Percentiles rank a stretch among this genome's conserved stretches.
phyloP scores from a whole-genome alignment of 2,888 invertebrate species.

The Sicus ferrugineus region DNA sequence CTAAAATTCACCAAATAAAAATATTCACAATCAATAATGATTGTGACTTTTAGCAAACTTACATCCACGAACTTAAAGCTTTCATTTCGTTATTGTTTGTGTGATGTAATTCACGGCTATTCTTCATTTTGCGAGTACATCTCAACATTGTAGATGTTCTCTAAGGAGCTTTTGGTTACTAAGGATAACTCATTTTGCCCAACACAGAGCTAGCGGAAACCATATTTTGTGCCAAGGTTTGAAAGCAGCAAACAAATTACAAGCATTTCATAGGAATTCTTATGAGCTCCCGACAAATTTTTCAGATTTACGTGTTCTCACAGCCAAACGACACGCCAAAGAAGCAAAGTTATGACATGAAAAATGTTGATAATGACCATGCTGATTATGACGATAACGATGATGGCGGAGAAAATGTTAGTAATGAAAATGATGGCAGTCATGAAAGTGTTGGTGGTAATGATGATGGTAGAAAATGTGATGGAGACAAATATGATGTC shows the following conservation, averaged over 20 bases:
- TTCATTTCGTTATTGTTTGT: too few relatives aligned
- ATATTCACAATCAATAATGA: too few relatives aligned
- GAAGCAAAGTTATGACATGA: slow-evolving; percentile 32
- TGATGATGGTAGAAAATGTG: neutral
- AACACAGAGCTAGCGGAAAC: too few relatives aligned
- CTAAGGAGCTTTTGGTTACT: too few relatives aligned
- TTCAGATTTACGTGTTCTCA: neutral
- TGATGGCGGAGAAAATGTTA: slow-evolving; percentile 30
- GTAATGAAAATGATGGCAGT: slow-evolving; percentile 20
- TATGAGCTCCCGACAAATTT: neutral
- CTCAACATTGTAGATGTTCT: too few relatives aligned
- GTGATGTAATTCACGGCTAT: too few relatives aligned
- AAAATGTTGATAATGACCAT: slow-evolving; percentile 36
- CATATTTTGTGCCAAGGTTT: neutral
- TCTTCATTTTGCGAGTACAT: too few relatives aligned
- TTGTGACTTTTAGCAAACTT: too few relatives aligned
- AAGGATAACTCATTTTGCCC: too few relatives aligned
- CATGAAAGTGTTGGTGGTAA: slow-evolving; percentile 28
- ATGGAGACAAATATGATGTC: neutral
- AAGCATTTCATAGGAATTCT: neutral
- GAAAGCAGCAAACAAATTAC: neutral
- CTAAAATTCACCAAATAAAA: too few relatives aligned
- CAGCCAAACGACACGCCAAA: neutral
- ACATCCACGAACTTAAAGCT: too few relatives aligned
- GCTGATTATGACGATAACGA: slow-evolving; percentile 31